These are phyloP conservation scores for Podiceps cristatus DNA, from an alignment of 2,113 vertebrate species.

Conservation along the genomic window DNA sequence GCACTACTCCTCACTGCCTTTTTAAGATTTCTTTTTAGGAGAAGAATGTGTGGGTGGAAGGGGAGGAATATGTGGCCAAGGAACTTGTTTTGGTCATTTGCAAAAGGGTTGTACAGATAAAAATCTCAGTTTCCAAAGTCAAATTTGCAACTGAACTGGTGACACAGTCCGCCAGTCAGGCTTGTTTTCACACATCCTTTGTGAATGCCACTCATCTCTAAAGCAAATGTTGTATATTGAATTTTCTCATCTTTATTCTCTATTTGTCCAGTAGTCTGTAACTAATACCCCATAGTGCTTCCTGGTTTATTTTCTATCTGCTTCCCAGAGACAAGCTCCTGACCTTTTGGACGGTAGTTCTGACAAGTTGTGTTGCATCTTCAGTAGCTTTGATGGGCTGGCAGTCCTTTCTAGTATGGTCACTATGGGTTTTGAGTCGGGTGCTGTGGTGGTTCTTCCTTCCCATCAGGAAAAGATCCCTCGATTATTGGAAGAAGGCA, in stretches of 20 bases:
- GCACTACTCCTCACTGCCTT: not conserved
- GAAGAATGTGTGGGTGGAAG: not conserved
- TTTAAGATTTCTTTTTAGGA: not conserved
- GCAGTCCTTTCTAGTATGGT: not conserved
- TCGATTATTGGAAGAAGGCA: accelerated
- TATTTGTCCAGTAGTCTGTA: not conserved
- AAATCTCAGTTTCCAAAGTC: not conserved
- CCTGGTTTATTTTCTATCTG: not conserved
- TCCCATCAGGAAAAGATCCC: not conserved
- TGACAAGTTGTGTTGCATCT: not conserved
- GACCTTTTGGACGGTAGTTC: not conserved
- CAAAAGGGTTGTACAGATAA: not conserved
- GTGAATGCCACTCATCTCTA: not conserved
- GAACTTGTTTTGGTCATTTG: not conserved
- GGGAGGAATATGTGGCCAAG: not conserved
- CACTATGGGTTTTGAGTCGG: not conserved
- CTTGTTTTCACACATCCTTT: conserved; percentile 2
- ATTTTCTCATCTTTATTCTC: conserved; percentile 31
- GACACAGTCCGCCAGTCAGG: not conserved
- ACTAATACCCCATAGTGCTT: not conserved
- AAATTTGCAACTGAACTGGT: not conserved
- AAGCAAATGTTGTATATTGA: conserved; percentile 3
- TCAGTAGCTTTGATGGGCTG: not conserved
- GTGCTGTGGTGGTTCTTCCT: not conserved
- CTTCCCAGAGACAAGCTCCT: not conserved